Evolutionary conservation across 2,113 vertebrate genomes (phyloP).

Genomic region (Cryptomyrus ogoouensis): DNA sequence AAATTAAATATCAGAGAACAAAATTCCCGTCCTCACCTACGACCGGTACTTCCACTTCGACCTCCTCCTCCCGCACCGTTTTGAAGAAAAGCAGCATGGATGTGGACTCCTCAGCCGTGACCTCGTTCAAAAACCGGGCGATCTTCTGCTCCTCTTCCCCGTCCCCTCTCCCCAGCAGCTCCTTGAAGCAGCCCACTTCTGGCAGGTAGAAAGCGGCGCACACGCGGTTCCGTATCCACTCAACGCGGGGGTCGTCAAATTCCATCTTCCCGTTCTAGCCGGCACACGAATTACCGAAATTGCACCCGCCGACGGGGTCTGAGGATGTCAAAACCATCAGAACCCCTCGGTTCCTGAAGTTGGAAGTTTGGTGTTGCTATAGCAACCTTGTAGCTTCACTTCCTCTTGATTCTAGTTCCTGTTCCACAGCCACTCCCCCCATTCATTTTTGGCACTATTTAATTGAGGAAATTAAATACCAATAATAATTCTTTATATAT

Average conservation of each 20-base stretch:
- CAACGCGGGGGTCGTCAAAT: slow-evolving; percentile 69
- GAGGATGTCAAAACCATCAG: not conserved
- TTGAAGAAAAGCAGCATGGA: slow-evolving; percentile 68
- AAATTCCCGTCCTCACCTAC: not conserved
- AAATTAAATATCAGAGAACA: not conserved
- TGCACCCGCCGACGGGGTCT: not conserved
- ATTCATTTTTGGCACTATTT: not conserved
- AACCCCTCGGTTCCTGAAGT: not conserved
- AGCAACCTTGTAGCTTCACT: slow-evolving; percentile 24
- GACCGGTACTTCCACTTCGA: slow-evolving; percentile 49
- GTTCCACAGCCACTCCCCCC: not conserved
- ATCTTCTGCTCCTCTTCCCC: slow-evolving; percentile 58
- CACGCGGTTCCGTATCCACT: slow-evolving; percentile 70
- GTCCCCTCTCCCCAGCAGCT: slow-evolving; percentile 64
- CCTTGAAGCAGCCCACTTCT: slow-evolving; percentile 64
- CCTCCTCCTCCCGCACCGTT: slow-evolving; percentile 46
- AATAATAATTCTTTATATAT: not conserved
- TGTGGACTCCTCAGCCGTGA: slow-evolving; percentile 39
- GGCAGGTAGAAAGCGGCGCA: slow-evolving; percentile 52
- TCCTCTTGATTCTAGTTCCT: not conserved
- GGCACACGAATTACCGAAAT: not conserved
- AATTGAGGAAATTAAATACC: not conserved
- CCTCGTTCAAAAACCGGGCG: slow-evolving; percentile 61
- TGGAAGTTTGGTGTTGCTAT: slow-evolving; percentile 29
- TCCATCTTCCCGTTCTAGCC: slow-evolving; percentile 37